Base-by-base conservation (phyloP, 2,888 invertebrate genomes). In the Tetheella fluctuosa region DNA sequence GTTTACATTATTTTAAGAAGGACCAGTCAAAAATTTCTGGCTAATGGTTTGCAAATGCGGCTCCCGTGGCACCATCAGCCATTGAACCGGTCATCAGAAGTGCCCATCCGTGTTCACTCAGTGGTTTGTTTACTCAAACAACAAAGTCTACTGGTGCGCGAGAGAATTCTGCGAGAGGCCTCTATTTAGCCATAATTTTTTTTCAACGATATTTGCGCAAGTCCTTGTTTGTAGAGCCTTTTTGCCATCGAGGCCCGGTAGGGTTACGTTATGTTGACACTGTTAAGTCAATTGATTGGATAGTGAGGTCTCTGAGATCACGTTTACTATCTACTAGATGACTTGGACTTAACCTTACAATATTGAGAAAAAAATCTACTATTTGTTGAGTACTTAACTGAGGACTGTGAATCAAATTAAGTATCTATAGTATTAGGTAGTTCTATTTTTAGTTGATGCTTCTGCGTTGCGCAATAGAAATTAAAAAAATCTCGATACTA, bases 191-290 rank as follows among this genome's bases (percentile, higher is more conserved):
- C 84, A 84, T 81, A 81, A 84, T 85, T 86, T 87, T 89, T 86
- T 84, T 81, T 74, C 75, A 71, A 69, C 72, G 74, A 76, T 82
- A 80, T 89, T 85, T 85, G 80, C 79, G 76, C 78, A 82, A 80
- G 72, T 80, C 69, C 73, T 82, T 88, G 80, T 87, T 85, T 85
- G 84, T 73, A 59, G 79, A 87, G 84, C 81, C 84, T 86, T 87
- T 84, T 88, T 85, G 88, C 85, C 76, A 80, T 78, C 85, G 90
- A 86, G 90, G 91, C 90, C 83, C 84, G 84, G 80, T 88, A 84
- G 88, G 90, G 89, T 88, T 88, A 75, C 80, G 72, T 71, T 55
- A 68, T 85, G 76, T 86, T 88, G 83, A 83, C 82, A 81, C 75
- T 81, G 78, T 80, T 83, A 77, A 82, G 83, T 85, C 82, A 84